Conservation (phyloP, 2,113 vertebrate species). For the Mirza zaza region DNA sequence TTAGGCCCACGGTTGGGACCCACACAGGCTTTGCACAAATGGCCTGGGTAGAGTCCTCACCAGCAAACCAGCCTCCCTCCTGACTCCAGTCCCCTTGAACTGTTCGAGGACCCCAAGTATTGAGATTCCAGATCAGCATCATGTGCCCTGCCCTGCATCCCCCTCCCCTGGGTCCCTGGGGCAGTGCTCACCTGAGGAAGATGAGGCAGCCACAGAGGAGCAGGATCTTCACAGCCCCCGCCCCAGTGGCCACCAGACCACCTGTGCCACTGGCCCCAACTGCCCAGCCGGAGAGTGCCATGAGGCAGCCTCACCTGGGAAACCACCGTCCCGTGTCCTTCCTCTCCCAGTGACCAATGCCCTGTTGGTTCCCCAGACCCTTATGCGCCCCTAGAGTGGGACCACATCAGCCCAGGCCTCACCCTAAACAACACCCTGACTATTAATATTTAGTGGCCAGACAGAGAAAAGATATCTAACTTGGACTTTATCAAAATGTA, state of each 20-base stretch:
- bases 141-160: not conserved
- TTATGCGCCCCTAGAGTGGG: not conserved
- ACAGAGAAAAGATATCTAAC: not conserved
- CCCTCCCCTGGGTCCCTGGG: fast-evolving
- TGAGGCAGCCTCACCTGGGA: fast-evolving
- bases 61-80: not conserved
- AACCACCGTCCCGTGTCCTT: not conserved
- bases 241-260: not conserved
- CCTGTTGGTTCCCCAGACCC: not conserved
- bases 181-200: not conserved
- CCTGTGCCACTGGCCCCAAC: not conserved
- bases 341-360: no score
- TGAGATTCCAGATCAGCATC: not conserved
- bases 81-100: not conserved
- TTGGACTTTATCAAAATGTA: not conserved
- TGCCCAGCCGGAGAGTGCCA: not conserved
- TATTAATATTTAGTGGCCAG: not conserved
- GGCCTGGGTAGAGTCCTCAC: not conserved
- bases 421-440: not conserved
- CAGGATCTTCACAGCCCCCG: not conserved
- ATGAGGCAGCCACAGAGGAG: not conserved
- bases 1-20: not conserved
- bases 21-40: not conserved
- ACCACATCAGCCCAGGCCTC: not conserved
- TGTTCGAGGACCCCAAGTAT: fast-evolving